Conservation (phyloP, 1,140 invertebrate genomes). For the Euwallacea similis region DNA sequence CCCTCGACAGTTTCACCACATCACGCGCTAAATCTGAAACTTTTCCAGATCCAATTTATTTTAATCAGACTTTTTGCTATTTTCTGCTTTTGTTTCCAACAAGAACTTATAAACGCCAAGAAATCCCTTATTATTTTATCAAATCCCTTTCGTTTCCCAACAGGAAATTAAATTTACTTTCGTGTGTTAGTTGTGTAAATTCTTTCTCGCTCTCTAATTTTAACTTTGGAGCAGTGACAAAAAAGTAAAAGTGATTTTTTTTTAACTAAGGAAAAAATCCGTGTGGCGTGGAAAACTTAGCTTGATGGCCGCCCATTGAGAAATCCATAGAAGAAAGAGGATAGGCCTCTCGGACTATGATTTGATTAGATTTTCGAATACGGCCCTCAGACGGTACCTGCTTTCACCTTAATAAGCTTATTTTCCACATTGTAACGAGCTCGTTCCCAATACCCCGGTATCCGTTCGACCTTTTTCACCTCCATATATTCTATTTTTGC, state of each 20-base stretch:
- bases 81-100: conserved; percentile 9
- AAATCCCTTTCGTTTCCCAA: background rate
- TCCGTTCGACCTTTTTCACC: conserved; percentile 25
- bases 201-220: background rate
- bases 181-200: background rate
- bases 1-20: background rate
- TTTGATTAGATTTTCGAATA: conserved; percentile 22
- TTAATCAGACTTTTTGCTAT: conserved; percentile 23
- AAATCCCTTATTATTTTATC: conserved; percentile 13
- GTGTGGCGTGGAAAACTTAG: no score
- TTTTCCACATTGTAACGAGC: conserved; percentile 21
- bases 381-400: conserved; percentile 12
- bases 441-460: conserved; percentile 12
- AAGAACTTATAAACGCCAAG: conserved; percentile 8
- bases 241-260: no score
- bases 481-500: conserved; percentile 18
- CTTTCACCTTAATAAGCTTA: conserved; percentile 30
- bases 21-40: conserved; percentile 16
- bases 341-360: conserved; percentile 5
- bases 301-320: background rate
- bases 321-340: conserved; percentile 9
- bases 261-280: no score
- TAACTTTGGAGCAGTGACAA: background rate
- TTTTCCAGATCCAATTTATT: conserved; percentile 15
- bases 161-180: conserved; percentile 15